A percentile compares a stretch with the other conserved stretches of the same genome.
These are phyloP conservation scores for Philypnodon macrostomus DNA, from an alignment of 2,797 vertebrate species.

Conservation along the genomic window DNA sequence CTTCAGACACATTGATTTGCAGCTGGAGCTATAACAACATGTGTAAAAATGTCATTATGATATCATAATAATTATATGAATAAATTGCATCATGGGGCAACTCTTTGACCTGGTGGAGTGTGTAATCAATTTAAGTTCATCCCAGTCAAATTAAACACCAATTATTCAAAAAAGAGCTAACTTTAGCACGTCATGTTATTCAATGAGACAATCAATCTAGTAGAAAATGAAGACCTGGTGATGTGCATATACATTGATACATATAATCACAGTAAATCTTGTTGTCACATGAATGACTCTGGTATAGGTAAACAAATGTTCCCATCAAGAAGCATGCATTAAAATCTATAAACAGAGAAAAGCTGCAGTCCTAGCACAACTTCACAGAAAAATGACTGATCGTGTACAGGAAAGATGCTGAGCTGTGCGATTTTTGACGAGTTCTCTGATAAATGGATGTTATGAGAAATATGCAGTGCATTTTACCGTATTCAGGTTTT, in stretches of 20 bases:
- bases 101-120: too few relatives aligned
- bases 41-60: conserved; percentile 19
- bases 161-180: too few relatives aligned
- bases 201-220: too few relatives aligned
- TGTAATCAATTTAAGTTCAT: too few relatives aligned
- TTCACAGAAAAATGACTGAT: conserved; percentile 33
- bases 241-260: too few relatives aligned
- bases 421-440: conserved; percentile 53
- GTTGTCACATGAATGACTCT: too few relatives aligned
- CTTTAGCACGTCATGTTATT: too few relatives aligned
- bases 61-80: too few relatives aligned
- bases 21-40: conserved; percentile 21
- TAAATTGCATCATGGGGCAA: too few relatives aligned
- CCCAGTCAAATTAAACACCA: too few relatives aligned
- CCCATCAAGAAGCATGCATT: conserved; percentile 19
- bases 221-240: too few relatives aligned
- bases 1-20: conserved; percentile 77
- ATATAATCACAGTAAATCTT: too few relatives aligned
- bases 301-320: conserved; percentile 12
- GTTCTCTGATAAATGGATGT: conserved; percentile 55
- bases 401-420: conserved; percentile 51
- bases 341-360: conserved; percentile 36
- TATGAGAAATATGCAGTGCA: conserved; percentile 56
- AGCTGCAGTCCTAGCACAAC: conserved; percentile 20
- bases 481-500: conserved; percentile 52